Conservation (phyloP, 53 echinoderm and acorn worm species). For the Holothuria leucospilota region DNA sequence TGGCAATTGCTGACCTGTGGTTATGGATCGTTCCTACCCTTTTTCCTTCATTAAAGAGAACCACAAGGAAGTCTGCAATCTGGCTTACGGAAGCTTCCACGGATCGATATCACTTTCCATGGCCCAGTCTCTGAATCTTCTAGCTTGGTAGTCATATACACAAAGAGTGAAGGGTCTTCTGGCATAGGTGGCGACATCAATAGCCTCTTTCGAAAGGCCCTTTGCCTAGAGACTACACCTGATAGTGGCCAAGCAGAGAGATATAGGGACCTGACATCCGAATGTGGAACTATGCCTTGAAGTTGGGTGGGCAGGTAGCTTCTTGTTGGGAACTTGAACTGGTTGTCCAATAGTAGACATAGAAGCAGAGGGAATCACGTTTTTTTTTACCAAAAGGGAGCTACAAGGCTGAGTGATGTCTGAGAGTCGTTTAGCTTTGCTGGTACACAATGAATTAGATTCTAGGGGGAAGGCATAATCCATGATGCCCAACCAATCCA, state of each 20-base stretch:
- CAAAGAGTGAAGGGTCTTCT: conserved; percentile 24
- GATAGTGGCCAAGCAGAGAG: conserved; percentile 31
- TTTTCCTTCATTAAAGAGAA: conserved; percentile 20
- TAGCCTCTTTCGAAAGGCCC: conserved; percentile 49
- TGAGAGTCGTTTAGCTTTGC: no score
- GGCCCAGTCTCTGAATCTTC: conserved; percentile 19
- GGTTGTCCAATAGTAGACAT: no score
- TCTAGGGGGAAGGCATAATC: no score
- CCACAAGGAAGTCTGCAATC: conserved; percentile 25
- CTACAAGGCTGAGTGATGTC: no score
- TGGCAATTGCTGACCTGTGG: conserved; percentile 44
- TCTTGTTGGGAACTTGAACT: no score
- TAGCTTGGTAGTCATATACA: conserved; percentile 42
- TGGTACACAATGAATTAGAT: no score
- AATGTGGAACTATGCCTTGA: no score
- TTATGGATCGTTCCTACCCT: not conserved
- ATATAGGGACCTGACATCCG: not conserved
- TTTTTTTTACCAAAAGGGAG: no score
- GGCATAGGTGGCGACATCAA: conserved; percentile 20
- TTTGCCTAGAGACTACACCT: not conserved
- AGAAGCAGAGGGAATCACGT: no score
- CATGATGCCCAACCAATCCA: no score
- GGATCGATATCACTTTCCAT: conserved; percentile 19
- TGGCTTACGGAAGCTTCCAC: conserved; percentile 37
- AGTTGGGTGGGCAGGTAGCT: no score